Evolutionary conservation across 1,140 invertebrate genomes (phyloP).

Genomic region (Fopius arisanus): DNA sequence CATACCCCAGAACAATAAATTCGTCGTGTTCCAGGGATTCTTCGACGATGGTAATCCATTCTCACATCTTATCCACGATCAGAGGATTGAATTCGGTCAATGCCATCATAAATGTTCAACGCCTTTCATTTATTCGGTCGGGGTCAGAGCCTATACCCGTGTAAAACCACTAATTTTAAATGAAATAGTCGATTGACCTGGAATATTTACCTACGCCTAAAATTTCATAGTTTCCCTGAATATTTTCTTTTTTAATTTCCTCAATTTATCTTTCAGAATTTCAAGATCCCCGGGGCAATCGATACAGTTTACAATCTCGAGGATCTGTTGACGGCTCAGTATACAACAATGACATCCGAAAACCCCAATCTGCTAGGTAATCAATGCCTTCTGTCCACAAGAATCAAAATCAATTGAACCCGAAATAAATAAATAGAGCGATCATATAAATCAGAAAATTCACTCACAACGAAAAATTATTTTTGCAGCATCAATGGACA

Average conservation of each 20-base stretch:
- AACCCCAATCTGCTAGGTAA: conserved; percentile 28
- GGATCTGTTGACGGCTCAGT: conserved; percentile 31
- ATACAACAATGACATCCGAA: conserved; percentile 42
- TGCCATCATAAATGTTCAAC: conserved; percentile 32
- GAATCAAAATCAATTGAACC: too few species aligned
- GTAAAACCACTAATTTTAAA: neutral
- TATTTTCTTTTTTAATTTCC: neutral
- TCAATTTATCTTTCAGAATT: conserved; percentile 40
- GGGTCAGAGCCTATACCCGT: neutral
- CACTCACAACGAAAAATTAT: too few species aligned
- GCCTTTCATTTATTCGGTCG: neutral
- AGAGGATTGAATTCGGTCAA: conserved; percentile 48
- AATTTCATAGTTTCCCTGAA: neutral
- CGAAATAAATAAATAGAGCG: too few species aligned
- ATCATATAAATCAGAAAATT: too few species aligned
- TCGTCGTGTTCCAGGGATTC: conserved; percentile 86
- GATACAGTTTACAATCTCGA: conserved; percentile 48
- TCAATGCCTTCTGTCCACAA: neutral
- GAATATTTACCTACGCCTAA: neutral
- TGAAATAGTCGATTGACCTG: neutral
- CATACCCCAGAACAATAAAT: conserved; percentile 87
- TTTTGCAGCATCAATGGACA: conserved; percentile 51
- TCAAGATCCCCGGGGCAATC: conserved; percentile 46
- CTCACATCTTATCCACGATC: too few species aligned
- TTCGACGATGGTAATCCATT: conserved; percentile 68